Evolutionary conservation across 2,888 invertebrate species (phyloP), one percentile per base, ranked within the genome.

Genomic region (Coenonympha glycerion): DNA sequence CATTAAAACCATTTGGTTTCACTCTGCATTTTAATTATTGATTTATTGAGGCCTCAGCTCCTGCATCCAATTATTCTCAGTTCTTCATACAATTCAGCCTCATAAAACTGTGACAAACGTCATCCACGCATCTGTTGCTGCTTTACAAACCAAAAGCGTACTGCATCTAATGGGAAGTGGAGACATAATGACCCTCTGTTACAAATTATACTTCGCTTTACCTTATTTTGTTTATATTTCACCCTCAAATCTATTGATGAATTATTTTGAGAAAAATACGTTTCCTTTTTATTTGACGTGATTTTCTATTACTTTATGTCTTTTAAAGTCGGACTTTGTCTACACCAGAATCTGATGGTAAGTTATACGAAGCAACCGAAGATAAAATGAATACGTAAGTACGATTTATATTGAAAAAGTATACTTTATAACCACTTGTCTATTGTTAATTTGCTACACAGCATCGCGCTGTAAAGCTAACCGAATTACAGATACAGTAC

Each of bases 51-150:
- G n/a, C 3, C 6, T 9, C 24, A 9, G 6, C 24, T 24, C 6
- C 44, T 44, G 44, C 19, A 21, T 44, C 31, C 15, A 44, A 45
- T 45, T 34, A 45, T 34, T 22, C 15, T 45, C 15, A 45, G 24
- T 37, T 36, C 19, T 46, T 8, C n/a, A 8, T 8, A 26, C 16
- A 6, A 9, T n/a, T 22, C 11, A 31, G 16, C 19, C 46, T 36
- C 46, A 18, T 46, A 36, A 46, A 46, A 11, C 11, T 33, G 33
- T 47, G 39, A 47, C 47, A 33, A 37, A 46, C 33, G 24, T 31
- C 26, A 26, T 24, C 47, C 52, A 31, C 21, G 42, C 61, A 61
- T 49, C 49, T 61, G 61, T 55, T 57, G 51, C 55, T 54, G 54
- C 55, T 57, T 58, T 57, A 46, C 45, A 40, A 54, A 50, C 42